Conservation (phyloP, 2,113 vertebrate genomes). For the Ictidomys tridecemlineatus region DNA sequence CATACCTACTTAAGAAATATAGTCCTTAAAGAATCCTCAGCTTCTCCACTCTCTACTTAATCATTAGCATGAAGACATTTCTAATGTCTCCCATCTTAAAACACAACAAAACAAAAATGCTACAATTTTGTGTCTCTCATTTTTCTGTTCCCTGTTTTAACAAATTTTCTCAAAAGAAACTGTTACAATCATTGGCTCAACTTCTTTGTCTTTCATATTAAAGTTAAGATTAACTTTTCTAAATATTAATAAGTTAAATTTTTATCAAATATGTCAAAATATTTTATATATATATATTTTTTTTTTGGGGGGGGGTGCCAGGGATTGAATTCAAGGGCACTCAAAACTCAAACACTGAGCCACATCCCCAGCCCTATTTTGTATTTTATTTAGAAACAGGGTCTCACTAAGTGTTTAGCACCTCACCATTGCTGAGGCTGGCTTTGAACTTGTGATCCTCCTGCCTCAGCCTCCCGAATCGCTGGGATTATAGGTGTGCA, state of each 20-base stretch:
- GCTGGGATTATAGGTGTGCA: too few relatives aligned
- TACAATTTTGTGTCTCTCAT: not conserved
- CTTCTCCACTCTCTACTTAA: not conserved
- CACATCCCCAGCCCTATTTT: too few relatives aligned
- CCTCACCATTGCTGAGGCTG: too few relatives aligned
- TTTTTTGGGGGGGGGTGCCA: too few relatives aligned
- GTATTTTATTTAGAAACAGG: too few relatives aligned
- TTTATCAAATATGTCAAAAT: not conserved
- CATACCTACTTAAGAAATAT: not conserved
- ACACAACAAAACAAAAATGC: not conserved
- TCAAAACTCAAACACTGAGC: too few relatives aligned
- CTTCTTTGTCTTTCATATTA: not conserved
- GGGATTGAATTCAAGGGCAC: too few relatives aligned
- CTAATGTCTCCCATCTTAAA: not conserved
- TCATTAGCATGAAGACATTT: not conserved
- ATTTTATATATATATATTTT: not conserved
- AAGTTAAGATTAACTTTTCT: not conserved
- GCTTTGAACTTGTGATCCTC: too few relatives aligned
- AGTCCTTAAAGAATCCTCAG: not conserved
- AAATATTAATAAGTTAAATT: not conserved
- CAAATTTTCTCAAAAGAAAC: not conserved
- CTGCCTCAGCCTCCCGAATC: too few relatives aligned
- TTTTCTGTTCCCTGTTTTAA: not conserved
- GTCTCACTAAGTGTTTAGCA: too few relatives aligned
- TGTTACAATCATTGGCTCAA: not conserved